Evolutionary conservation across 2,888 invertebrate species (phyloP).

Genomic region (Pycnomerus fuliginosus): DNA sequence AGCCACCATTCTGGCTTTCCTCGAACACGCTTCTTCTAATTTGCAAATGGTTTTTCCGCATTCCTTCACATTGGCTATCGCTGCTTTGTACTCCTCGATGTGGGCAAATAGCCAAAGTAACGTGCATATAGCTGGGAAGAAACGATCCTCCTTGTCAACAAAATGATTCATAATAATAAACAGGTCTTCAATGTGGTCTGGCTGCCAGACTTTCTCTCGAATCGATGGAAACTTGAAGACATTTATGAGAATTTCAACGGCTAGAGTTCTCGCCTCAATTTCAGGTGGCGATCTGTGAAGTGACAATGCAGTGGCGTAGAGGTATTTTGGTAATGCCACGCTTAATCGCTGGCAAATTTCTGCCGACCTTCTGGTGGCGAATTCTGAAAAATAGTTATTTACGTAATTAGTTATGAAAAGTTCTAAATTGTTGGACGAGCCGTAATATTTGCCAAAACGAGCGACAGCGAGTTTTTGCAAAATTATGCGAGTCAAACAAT

Average conservation of each 20-base stretch:
- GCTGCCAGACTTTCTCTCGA: slow-evolving; percentile 62
- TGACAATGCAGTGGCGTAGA: slow-evolving; percentile 47
- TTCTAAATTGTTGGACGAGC: no score
- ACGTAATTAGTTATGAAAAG: background rate
- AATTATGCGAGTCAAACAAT: no score
- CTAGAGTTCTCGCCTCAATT: slow-evolving; percentile 57
- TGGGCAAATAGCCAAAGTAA: slow-evolving; percentile 67
- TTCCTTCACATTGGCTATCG: no score
- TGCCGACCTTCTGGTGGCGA: slow-evolving; percentile 48
- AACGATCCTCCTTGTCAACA: slow-evolving; percentile 64
- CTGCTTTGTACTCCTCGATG: slow-evolving; percentile 53
- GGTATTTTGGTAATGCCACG: slow-evolving; percentile 43
- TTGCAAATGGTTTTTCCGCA: no score
- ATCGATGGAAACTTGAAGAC: slow-evolving; percentile 64
- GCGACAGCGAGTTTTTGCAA: no score
- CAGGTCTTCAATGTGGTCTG: slow-evolving; percentile 60
- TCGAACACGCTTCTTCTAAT: no score
- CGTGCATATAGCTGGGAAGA: slow-evolving; percentile 66
- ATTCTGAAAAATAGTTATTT: slow-evolving; percentile 44
- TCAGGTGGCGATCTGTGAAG: slow-evolving; percentile 64
- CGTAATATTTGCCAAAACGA: no score
- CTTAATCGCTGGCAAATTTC: slow-evolving; percentile 45
- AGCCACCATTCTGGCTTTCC: no score
- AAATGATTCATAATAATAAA: slow-evolving; percentile 66
- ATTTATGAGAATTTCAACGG: slow-evolving; percentile 64